phyloP scores from a whole-genome alignment of 1,140 invertebrate genomes.

The Drosophila triauraria region DNA sequence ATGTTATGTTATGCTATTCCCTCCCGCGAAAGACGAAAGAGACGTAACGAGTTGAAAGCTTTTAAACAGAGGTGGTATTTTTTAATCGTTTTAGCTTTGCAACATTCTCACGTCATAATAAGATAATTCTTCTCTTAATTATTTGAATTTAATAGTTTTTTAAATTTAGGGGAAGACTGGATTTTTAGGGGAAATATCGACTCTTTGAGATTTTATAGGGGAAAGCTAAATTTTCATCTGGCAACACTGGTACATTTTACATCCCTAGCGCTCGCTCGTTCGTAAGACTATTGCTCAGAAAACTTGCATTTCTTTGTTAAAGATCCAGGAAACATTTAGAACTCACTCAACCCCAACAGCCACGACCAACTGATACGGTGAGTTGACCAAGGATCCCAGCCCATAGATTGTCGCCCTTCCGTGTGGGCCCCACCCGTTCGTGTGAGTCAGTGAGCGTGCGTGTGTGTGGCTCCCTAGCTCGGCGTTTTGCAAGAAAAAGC shows the following conservation, averaged over 20 bases:
- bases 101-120: no score
- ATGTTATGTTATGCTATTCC: no score
- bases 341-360: neutral
- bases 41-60: no score
- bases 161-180: no score
- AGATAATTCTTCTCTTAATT: no score
- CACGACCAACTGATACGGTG: constrained; percentile 32
- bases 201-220: no score
- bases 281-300: constrained; percentile 18
- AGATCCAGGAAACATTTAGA: constrained; percentile 22
- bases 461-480: constrained; percentile 46
- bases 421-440: constrained; percentile 18
- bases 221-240: no score
- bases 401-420: neutral
- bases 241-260: constrained; percentile 10
- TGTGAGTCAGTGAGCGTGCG: constrained; percentile 32
- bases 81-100: no score
- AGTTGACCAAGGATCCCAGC: constrained; percentile 14
- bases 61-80: no score
- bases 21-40: no score
- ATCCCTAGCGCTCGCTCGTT: constrained; percentile 37
- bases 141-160: no score
- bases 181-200: no score
- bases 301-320: constrained; percentile 36
- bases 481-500: constrained; percentile 43